phyloP scores from a whole-genome alignment of 1,140 invertebrate genomes.

The Laupala kohalensis region DNA sequence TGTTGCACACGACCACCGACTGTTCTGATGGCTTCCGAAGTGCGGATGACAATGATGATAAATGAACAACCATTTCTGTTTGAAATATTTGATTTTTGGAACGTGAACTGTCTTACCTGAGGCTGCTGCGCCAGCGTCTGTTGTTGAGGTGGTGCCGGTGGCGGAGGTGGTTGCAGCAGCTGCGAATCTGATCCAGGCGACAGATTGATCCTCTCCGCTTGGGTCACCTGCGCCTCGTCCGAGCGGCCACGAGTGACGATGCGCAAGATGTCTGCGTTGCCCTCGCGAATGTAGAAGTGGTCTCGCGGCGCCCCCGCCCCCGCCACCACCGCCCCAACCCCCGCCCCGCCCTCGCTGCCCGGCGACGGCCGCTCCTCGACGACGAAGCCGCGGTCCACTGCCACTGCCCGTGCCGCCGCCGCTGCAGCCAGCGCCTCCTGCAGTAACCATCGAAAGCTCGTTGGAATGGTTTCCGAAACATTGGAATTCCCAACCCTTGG shows the following conservation, averaged over 20 bases:
- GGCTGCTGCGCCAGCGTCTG: constrained; percentile 20
- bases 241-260: constrained; percentile 56
- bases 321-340: constrained; percentile 6
- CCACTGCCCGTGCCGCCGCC: too few relatives aligned
- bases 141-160: constrained; percentile 18
- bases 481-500: too few relatives aligned
- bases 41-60: too few relatives aligned
- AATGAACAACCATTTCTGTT: too few relatives aligned
- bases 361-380: not conserved
- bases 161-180: constrained; percentile 19
- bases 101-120: too few relatives aligned
- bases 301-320: constrained; percentile 33
- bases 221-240: constrained; percentile 28
- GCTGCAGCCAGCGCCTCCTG: not conserved
- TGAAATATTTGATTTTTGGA: too few relatives aligned
- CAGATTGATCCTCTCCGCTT: not conserved
- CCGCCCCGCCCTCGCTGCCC: not conserved
- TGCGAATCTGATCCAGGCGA: constrained; percentile 12
- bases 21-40: too few relatives aligned
- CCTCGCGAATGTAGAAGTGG: constrained; percentile 64
- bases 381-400: not conserved
- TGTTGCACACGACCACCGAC: too few relatives aligned
- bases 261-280: constrained; percentile 65
- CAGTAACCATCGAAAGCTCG: too few relatives aligned
- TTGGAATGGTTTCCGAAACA: too few relatives aligned